Base-by-base conservation (phyloP, 2,888 invertebrate genomes). In the Epistrophe grossulariae region DNA sequence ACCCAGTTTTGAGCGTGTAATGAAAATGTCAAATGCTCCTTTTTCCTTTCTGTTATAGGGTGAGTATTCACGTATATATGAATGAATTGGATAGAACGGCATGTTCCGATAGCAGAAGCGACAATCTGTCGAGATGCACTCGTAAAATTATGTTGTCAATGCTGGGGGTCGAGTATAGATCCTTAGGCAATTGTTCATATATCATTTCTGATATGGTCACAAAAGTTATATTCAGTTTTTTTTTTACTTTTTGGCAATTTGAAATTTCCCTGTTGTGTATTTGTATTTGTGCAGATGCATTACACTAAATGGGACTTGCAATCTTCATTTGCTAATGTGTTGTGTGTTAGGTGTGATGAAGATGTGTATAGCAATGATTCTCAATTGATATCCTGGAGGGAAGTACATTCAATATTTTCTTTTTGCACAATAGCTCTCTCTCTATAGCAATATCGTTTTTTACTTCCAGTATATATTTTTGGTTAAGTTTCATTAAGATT, bases 81-180 rank as follows among this genome's bases (percentile, higher is more conserved):
- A 55, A 70, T 71, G 60, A 71, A 70, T 71, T 40, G 62, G 9
- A 24, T 24, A 19, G 40, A 50, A 62, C 13, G 28, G 28, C 35
- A 24, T 24, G 19, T 59, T 52, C 35, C 62, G 19, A 40, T 57
- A 73, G 82, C 87, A 83, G 76, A 71, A 87, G 87, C 82, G 79
- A 71, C 85, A 85, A 82, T 85, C 78, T 85, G 85, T 85, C 85
- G 82, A 82, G 78, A 79, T 85, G 79, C 59, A 83, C 79, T 87
- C 82, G 79, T 76, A 68, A 76, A 83, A 87, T 79, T 83, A 83
- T 83, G 83, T 72, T 79, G 87, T 87, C 87, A 87, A 83, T 76
- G 76, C 79, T 76, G 79, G 87, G 74, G 85, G 78, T 82, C 82
- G 82, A 74, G 70, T 43, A 55, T 35, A 48, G 52, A 76, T 76